A percentile compares a stretch with the other conserved stretches of the same genome.
Evolutionary conservation across 2,888 invertebrate genomes (phyloP).

Genomic region (Drosophila fungiperda): DNA sequence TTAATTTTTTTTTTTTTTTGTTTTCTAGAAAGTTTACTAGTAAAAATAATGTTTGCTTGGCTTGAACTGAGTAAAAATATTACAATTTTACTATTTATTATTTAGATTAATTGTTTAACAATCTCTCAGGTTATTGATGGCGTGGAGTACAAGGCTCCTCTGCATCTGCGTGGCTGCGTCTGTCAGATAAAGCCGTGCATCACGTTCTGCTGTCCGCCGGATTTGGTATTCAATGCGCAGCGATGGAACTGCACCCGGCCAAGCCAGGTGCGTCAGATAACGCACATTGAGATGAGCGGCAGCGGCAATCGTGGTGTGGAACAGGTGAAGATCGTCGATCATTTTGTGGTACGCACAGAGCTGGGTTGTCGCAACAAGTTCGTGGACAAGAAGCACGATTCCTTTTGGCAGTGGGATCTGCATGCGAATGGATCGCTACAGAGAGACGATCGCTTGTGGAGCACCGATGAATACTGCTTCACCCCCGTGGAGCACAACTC

Average conservation of each 20-base stretch:
- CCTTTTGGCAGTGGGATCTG: constrained; percentile 79
- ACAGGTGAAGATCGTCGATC: constrained; percentile 60
- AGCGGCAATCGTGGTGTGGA: constrained; percentile 41
- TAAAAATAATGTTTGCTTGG: too few relatives aligned
- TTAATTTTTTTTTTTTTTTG: too few relatives aligned
- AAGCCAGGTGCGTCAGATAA: constrained; percentile 40
- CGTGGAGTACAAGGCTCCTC: constrained; percentile 63
- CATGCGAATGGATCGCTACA: constrained; percentile 69
- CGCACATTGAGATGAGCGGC: constrained; percentile 72
- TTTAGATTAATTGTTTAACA: too few relatives aligned
- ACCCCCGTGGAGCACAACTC: constrained; percentile 72
- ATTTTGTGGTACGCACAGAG: constrained; percentile 75
- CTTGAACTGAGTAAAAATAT: too few relatives aligned
- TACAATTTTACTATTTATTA: too few relatives aligned
- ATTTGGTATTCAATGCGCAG: constrained; percentile 61
- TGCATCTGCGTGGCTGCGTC: constrained; percentile 81
- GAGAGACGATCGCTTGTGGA: constrained; percentile 63
- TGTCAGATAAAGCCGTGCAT: constrained; percentile 82
- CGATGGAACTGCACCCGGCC: constrained; percentile 63
- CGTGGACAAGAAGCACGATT: constrained; percentile 67
- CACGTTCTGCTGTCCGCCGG: constrained; percentile 82
- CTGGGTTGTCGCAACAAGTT: constrained; percentile 74
- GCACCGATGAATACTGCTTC: constrained; percentile 78
- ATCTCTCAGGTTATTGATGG: constrained; percentile 54
- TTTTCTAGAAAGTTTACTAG: too few relatives aligned